phyloP scores from a whole-genome alignment of 2,113 vertebrate species.

The Oxygymnocypris stewartii region DNA sequence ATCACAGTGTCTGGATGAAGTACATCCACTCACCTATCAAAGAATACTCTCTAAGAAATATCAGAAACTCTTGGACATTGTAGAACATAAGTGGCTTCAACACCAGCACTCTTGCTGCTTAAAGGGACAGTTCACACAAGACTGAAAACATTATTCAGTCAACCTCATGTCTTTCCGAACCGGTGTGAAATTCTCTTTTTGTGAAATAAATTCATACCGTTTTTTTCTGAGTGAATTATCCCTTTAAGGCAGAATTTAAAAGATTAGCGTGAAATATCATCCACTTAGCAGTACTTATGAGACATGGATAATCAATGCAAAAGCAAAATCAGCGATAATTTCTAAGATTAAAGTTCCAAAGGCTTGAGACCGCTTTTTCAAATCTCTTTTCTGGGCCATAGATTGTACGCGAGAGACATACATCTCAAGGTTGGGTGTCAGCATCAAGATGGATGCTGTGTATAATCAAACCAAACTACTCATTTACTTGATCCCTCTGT shows the following conservation, averaged over 20 bases:
- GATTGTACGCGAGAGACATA: conserved; percentile 37
- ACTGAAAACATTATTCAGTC: background rate
- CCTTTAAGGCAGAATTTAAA: conserved; percentile 1
- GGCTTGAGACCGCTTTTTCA: background rate
- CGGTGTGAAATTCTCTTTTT: background rate
- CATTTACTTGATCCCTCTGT: conserved; percentile 62
- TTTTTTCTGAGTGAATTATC: background rate
- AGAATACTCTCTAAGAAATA: background rate
- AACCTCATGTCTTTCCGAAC: background rate
- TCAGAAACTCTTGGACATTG: background rate
- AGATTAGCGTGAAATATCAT: background rate
- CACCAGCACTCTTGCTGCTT: background rate
- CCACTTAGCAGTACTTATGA: conserved; percentile 16
- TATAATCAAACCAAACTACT: conserved; percentile 62
- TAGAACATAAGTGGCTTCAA: background rate
- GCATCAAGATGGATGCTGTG: conserved; percentile 61
- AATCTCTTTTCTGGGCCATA: background rate
- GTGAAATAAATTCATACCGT: background rate
- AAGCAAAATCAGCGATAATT: background rate
- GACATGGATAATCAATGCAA: background rate
- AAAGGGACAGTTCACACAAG: background rate
- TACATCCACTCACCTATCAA: background rate
- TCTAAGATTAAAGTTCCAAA: background rate
- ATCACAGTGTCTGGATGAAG: conserved; percentile 9
- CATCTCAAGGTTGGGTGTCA: conserved; percentile 60